phyloP scores from a whole-genome alignment of 1,140 invertebrate species.

The Drosophila pallidifrons region DNA sequence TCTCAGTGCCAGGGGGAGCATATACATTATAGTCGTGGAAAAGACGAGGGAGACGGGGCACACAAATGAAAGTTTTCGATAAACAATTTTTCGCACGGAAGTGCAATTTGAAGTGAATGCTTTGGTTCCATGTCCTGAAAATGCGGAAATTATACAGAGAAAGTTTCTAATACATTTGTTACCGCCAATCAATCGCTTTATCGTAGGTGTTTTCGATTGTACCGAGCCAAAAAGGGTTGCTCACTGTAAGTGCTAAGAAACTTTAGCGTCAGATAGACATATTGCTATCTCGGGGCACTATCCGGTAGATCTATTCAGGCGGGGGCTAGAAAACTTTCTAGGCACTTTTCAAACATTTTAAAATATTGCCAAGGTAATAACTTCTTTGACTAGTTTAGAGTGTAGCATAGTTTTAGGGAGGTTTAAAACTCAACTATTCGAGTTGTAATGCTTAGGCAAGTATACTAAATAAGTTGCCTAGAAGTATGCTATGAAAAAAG shows the following conservation, averaged over 20 bases:
- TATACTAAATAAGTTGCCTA: background rate
- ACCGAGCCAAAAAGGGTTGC: background rate
- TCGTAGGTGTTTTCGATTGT: conserved; percentile 27
- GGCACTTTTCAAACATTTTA: background rate
- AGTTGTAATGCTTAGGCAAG: background rate
- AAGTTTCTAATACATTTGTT: conserved; percentile 82
- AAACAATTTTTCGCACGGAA: conserved; percentile 83
- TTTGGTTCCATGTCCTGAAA: conserved; percentile 51
- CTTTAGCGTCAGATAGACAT: conserved; percentile 47
- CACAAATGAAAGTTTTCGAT: conserved; percentile 71
- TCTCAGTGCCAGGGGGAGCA: conserved; percentile 7
- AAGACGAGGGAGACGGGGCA: background rate
- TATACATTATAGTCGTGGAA: background rate
- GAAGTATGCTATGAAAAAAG: background rate
- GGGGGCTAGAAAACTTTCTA: background rate
- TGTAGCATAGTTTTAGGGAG: background rate
- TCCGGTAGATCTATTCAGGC: background rate
- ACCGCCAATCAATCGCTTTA: conserved; percentile 68
- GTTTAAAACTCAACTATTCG: background rate
- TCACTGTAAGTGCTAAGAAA: conserved; percentile 10
- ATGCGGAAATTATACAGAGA: conserved; percentile 80
- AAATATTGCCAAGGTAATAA: background rate
- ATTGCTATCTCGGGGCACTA: conserved; percentile 19
- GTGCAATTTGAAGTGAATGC: conserved; percentile 80
- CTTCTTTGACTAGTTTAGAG: background rate